Evolutionary conservation across 2,888 invertebrate genomes (phyloP).

Genomic region (Peribatodes rhomboidaria): DNA sequence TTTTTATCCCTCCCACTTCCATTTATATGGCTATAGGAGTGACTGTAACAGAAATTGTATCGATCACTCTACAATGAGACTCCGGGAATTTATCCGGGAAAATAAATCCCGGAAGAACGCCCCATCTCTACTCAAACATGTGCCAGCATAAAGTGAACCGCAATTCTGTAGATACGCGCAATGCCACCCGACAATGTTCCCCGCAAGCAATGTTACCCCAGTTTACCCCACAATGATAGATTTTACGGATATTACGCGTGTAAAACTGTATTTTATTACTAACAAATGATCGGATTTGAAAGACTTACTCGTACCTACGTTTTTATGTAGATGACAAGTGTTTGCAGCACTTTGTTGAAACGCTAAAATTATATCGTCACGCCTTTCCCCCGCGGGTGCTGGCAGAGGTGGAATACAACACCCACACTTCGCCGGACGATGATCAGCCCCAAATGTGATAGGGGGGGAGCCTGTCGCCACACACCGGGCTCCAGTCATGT

Average conservation of each 20-base stretch:
- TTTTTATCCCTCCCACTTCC: too few relatives aligned
- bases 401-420: too few relatives aligned
- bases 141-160: constrained; percentile 44
- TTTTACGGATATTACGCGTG: constrained; percentile 28
- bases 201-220: constrained; percentile 13
- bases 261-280: constrained; percentile 28
- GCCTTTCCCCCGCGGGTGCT: too few relatives aligned
- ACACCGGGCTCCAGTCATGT: too few relatives aligned
- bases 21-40: too few relatives aligned
- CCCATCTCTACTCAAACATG: constrained; percentile 41
- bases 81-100: not conserved
- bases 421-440: too few relatives aligned
- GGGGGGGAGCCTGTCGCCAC: too few relatives aligned
- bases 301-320: constrained; percentile 3
- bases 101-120: constrained; percentile 21
- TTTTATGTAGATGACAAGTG: constrained; percentile 9
- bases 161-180: constrained; percentile 36
- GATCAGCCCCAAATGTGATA: too few relatives aligned
- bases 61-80: not conserved
- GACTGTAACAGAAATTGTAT: too few relatives aligned
- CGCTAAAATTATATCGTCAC: too few relatives aligned
- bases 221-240: constrained; percentile 22
- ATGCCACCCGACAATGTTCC: constrained; percentile 13
- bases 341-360: constrained; percentile 12
- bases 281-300: constrained; percentile 23